A percentile compares a stretch with the other conserved stretches of the same genome.
phyloP scores from a whole-genome alignment of 2,888 invertebrate genomes.

The Cephalotes varians region DNA sequence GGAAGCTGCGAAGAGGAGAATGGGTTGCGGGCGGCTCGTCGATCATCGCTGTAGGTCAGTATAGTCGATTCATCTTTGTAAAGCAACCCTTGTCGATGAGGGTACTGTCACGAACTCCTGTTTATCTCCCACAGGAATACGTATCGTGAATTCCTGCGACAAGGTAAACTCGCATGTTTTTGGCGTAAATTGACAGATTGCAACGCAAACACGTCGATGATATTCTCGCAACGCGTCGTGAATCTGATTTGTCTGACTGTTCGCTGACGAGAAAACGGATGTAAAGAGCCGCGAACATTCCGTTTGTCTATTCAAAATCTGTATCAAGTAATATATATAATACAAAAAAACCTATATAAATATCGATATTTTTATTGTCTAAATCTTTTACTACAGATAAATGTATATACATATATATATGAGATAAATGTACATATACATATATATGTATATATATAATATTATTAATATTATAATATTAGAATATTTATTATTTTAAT shows the following conservation, averaged over 20 bases:
- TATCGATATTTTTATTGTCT: background rate
- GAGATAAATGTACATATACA: too few relatives aligned
- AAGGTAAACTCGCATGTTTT: constrained; percentile 57
- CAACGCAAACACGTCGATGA: constrained; percentile 36
- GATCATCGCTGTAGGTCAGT: constrained; percentile 64
- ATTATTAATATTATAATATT: background rate
- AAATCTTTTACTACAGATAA: background rate
- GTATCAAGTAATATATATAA: background rate
- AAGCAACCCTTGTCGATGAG: constrained; percentile 64
- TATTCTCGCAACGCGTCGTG: constrained; percentile 26
- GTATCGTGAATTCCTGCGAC: constrained; percentile 48
- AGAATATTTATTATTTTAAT: too few relatives aligned
- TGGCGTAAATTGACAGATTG: constrained; percentile 62
- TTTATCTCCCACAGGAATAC: constrained; percentile 56
- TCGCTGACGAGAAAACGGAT: background rate
- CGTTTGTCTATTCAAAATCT: background rate
- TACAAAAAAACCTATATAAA: background rate
- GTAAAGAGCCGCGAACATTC: background rate
- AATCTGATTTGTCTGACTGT: constrained; percentile 35
- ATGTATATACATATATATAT: too few relatives aligned
- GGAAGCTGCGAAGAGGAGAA: constrained; percentile 29
- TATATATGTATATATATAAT: background rate
- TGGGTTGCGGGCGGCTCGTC: constrained; percentile 58
- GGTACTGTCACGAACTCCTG: constrained; percentile 59
- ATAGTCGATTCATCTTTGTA: constrained; percentile 70